These are phyloP conservation scores for Drosophila birchii DNA, from an alignment of 2,888 invertebrate species.

Conservation along the genomic window DNA sequence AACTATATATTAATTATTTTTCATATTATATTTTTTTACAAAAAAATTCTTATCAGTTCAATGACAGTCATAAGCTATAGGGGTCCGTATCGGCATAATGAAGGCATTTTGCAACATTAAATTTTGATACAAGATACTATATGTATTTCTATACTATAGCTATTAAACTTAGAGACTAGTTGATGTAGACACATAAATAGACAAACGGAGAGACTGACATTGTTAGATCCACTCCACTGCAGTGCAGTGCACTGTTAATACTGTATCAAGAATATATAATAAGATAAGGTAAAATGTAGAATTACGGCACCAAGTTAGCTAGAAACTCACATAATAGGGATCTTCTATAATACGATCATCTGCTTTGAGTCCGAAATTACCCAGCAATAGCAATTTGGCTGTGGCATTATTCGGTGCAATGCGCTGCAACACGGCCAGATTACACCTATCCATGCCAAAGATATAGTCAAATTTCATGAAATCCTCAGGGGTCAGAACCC, in stretches of 20 bases:
- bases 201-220: background rate
- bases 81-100: too few species aligned
- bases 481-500: slow-evolving; percentile 89
- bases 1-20: background rate
- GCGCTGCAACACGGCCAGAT: slow-evolving; percentile 88
- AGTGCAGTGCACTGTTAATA: background rate
- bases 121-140: too few species aligned
- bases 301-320: background rate
- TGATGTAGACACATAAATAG: background rate
- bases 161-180: background rate
- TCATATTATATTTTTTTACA: background rate
- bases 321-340: slow-evolving; percentile 92
- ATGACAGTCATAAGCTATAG: too few species aligned
- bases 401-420: slow-evolving; percentile 85
- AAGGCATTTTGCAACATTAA: too few species aligned
- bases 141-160: too few species aligned
- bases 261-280: background rate
- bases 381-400: slow-evolving; percentile 91
- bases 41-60: too few species aligned
- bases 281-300: background rate
- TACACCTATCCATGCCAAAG: slow-evolving; percentile 96
- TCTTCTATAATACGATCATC: slow-evolving; percentile 91
- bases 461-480: slow-evolving; percentile 93
- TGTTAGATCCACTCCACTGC: background rate
- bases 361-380: slow-evolving; percentile 90